Conservation (phyloP, 1,140 invertebrate species). For the Scaptomyza montana region DNA sequence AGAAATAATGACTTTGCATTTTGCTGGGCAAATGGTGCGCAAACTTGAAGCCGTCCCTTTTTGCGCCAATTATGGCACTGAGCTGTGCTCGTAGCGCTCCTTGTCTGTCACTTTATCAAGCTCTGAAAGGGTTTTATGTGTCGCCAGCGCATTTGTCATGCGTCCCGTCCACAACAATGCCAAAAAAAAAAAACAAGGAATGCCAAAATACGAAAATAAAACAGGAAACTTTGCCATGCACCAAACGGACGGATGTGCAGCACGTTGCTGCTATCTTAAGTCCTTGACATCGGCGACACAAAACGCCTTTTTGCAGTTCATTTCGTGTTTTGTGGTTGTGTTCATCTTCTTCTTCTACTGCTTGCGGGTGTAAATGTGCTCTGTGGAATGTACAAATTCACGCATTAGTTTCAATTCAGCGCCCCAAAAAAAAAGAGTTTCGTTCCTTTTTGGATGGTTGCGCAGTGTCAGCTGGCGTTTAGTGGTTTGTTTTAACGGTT, state of each 20-base stretch:
- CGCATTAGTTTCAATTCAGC: conserved; percentile 37
- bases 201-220: conserved; percentile 3
- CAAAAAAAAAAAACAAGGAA: not conserved
- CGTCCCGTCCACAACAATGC: conserved; percentile 12
- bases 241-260: conserved; percentile 1
- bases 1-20: conserved; percentile 74
- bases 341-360: not conserved
- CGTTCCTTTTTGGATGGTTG: not conserved
- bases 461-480: conserved; percentile 2
- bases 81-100: conserved; percentile 8
- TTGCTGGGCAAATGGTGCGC: conserved; percentile 63
- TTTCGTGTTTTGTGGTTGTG: conserved; percentile 16
- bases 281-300: conserved; percentile 28
- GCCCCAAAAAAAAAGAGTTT: not conserved
- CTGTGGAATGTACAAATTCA: conserved; percentile 44
- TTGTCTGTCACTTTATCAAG: conserved; percentile 78
- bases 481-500: conserved; percentile 1
- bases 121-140: conserved; percentile 66
- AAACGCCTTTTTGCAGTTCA: conserved; percentile 20
- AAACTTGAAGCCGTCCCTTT: conserved; percentile 29
- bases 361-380: conserved; percentile 3
- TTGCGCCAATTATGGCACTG: conserved; percentile 27
- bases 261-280: conserved; percentile 31
- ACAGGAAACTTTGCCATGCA: conserved; percentile 9
- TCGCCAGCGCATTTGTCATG: conserved; percentile 56